Evolutionary conservation across 2,797 vertebrate genomes (phyloP).

Genomic region (Microctenopoma stevenorrisi): DNA sequence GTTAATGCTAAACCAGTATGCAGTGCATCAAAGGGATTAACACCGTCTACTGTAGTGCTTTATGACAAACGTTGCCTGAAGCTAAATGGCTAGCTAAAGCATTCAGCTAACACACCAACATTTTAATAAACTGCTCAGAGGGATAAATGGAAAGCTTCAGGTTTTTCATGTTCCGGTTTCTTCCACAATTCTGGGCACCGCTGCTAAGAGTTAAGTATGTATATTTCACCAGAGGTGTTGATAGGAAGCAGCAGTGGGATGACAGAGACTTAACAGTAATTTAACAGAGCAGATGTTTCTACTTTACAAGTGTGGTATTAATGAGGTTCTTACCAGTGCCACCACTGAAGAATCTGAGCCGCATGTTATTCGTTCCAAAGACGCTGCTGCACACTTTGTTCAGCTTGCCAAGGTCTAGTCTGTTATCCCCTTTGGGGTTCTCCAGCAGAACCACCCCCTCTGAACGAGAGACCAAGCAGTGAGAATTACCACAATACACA

Average conservation of each 20-base stretch:
- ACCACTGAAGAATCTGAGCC: constrained; percentile 85
- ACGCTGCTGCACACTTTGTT: constrained; percentile 85
- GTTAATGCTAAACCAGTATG: too few species aligned
- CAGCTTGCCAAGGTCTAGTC: constrained; percentile 84
- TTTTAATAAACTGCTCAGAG: background rate
- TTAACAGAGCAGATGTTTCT: background rate
- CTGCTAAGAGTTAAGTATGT: background rate
- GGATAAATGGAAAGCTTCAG: too few species aligned
- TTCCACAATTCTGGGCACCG: background rate
- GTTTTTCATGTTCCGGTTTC: background rate
- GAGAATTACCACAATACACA: background rate
- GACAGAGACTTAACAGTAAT: background rate
- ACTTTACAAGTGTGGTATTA: background rate
- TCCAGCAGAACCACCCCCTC: constrained; percentile 93
- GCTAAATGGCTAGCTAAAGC: background rate
- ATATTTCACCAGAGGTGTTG: background rate
- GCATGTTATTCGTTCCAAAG: constrained; percentile 85
- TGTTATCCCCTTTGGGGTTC: constrained; percentile 94
- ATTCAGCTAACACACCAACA: background rate
- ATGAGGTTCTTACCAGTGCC: constrained; percentile 82
- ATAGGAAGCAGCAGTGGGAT: background rate
- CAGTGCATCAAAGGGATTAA: background rate
- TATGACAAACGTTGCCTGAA: background rate
- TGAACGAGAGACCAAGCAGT: constrained; percentile 69
- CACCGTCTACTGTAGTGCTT: background rate